Percentiles rank a stretch among this genome's conserved stretches.
Evolutionary conservation across 2,113 vertebrate genomes (phyloP).

Genomic region (Tringa solitaria): DNA sequence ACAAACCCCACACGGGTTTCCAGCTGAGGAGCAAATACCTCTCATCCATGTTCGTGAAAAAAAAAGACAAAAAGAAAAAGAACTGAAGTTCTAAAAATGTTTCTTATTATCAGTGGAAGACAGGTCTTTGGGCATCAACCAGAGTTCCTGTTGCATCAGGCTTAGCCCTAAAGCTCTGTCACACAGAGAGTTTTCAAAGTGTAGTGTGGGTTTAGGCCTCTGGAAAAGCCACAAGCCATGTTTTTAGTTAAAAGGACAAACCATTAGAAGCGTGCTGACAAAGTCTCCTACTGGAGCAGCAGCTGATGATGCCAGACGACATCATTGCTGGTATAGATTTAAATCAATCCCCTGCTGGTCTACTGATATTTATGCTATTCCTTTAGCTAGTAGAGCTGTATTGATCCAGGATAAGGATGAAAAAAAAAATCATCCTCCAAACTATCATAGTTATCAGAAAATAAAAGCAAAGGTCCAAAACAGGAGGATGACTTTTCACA

Average conservation of each 20-base stretch:
- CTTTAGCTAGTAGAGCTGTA: neutral
- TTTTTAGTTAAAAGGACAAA: neutral
- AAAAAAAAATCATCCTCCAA: neutral
- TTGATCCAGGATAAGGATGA: neutral
- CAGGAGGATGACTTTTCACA: neutral
- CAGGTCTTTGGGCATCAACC: neutral
- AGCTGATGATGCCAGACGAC: neutral
- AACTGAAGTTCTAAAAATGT: neutral
- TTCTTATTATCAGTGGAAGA: neutral
- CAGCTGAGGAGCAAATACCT: neutral
- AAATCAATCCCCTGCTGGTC: neutral
- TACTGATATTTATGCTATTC: slow-evolving; percentile 12
- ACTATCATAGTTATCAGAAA: neutral
- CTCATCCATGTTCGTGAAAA: neutral
- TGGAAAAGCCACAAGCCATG: neutral
- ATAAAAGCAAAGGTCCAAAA: neutral
- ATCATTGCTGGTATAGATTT: neutral
- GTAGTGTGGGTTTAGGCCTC: neutral
- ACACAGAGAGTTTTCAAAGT: neutral
- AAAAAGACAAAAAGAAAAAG: neutral
- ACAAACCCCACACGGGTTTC: neutral
- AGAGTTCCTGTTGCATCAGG: neutral
- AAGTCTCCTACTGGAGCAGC: neutral
- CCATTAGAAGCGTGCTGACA: neutral
- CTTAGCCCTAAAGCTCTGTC: neutral